phyloP scores from a whole-genome alignment of 2,113 vertebrate species.

The Campylomormyrus numenius region DNA sequence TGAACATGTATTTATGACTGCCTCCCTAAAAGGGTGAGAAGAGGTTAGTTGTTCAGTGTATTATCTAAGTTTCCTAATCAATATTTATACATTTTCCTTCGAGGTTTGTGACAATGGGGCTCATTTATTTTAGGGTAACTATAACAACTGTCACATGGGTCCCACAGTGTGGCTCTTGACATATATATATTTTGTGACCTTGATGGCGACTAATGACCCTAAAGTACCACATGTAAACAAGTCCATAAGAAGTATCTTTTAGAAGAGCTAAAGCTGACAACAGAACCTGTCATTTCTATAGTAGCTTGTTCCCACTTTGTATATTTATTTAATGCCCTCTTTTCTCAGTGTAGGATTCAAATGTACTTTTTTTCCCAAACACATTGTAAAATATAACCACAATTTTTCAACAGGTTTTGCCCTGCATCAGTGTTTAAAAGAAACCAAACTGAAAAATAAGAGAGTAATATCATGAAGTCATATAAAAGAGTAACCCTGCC shows the following conservation, averaged over 20 bases:
- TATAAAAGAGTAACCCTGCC: background rate
- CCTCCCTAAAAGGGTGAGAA: conserved; percentile 72
- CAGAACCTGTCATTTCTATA: conserved; percentile 19
- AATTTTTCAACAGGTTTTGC: background rate
- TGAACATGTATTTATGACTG: conserved; percentile 67
- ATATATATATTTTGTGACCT: conserved; percentile 36
- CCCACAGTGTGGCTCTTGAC: conserved; percentile 29
- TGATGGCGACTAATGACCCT: conserved; percentile 25
- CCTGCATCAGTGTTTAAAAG: background rate
- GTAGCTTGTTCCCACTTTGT: background rate
- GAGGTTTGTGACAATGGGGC: conserved; percentile 61
- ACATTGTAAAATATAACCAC: background rate
- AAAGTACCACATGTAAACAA: conserved; percentile 31
- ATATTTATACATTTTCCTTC: conserved; percentile 72
- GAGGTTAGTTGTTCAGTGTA: conserved; percentile 62
- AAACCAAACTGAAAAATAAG: background rate
- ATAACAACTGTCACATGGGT: conserved; percentile 64
- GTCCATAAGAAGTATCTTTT: conserved; percentile 14
- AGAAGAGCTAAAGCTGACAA: conserved; percentile 12
- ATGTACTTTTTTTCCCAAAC: background rate
- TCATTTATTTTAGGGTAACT: conserved; percentile 68
- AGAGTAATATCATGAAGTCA: background rate
- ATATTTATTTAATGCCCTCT: background rate
- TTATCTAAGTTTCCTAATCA: conserved; percentile 66
- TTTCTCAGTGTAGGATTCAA: background rate